phyloP scores from a whole-genome alignment of 1,140 invertebrate genomes.

The Ostrea denselamellosa region DNA sequence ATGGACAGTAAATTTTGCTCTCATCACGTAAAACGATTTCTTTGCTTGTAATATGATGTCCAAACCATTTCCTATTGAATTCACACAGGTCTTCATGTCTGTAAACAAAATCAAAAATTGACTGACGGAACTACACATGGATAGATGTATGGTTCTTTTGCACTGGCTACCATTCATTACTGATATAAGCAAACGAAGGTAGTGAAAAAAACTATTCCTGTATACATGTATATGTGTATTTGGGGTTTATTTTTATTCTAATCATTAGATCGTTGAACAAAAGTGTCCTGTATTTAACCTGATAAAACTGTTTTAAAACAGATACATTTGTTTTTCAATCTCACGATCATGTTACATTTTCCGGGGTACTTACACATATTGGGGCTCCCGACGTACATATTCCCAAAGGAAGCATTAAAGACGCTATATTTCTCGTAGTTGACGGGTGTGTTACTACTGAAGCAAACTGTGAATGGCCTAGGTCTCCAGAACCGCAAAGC shows the following conservation, averaged over 20 bases:
- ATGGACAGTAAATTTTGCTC: background rate
- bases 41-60: background rate
- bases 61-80: background rate
- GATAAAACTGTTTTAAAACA: too few relatives aligned
- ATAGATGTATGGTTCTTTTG: background rate
- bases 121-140: background rate
- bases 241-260: too few relatives aligned
- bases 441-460: constrained; percentile 13
- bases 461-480: background rate
- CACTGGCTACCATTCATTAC: background rate
- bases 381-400: background rate
- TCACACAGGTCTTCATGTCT: background rate
- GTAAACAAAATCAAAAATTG: background rate
- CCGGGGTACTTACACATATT: background rate
- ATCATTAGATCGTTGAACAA: too few relatives aligned
- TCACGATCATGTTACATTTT: background rate
- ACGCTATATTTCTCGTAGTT: constrained; percentile 19
- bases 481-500: constrained; percentile 3
- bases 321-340: background rate
- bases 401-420: background rate
- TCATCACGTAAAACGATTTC: constrained; percentile 19
- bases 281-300: too few relatives aligned
- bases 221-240: too few relatives aligned
- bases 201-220: too few relatives aligned
- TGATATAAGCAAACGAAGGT: background rate